Evolutionary conservation across 2,797 vertebrate species (phyloP).

Genomic region (Oreortyx pictus): DNA sequence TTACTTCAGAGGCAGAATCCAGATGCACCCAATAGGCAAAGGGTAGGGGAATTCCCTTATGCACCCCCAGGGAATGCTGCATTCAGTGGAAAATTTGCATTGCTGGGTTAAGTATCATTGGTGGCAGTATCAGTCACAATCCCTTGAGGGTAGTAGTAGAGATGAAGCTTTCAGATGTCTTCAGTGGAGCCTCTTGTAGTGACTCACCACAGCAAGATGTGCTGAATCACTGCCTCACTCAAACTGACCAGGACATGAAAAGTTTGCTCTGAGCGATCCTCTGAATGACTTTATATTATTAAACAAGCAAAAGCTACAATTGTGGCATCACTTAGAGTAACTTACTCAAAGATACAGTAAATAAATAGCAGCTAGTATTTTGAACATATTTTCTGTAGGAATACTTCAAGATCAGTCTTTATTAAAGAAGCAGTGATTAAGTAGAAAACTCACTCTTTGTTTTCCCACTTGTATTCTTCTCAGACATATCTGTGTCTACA

Average conservation of each 20-base stretch:
- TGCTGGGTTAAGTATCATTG: constrained; percentile 27
- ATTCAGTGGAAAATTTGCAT: constrained; percentile 12
- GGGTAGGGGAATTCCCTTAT: neutral
- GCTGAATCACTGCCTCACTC: constrained; percentile 20
- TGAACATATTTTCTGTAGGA: neutral
- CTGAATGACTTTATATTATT: neutral
- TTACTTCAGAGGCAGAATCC: neutral
- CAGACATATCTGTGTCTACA: neutral
- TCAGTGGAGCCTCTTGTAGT: constrained; percentile 21
- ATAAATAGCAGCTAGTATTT: neutral
- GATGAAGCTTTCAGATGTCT: constrained; percentile 33
- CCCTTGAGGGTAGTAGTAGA: constrained; percentile 24
- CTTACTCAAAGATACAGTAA: neutral
- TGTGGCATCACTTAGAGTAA: neutral
- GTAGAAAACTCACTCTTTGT: neutral
- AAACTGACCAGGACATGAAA: neutral
- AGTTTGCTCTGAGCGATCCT: neutral
- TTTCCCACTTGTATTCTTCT: neutral
- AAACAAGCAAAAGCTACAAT: neutral
- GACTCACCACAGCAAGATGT: constrained; percentile 33
- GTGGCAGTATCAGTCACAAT: constrained; percentile 28
- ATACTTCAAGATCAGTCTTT: neutral
- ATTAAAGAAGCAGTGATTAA: neutral
- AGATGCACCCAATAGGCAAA: neutral
- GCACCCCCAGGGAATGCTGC: neutral